These are phyloP conservation scores for Liasis olivaceus DNA, from an alignment of 2,797 vertebrate species.

Conservation along the genomic window DNA sequence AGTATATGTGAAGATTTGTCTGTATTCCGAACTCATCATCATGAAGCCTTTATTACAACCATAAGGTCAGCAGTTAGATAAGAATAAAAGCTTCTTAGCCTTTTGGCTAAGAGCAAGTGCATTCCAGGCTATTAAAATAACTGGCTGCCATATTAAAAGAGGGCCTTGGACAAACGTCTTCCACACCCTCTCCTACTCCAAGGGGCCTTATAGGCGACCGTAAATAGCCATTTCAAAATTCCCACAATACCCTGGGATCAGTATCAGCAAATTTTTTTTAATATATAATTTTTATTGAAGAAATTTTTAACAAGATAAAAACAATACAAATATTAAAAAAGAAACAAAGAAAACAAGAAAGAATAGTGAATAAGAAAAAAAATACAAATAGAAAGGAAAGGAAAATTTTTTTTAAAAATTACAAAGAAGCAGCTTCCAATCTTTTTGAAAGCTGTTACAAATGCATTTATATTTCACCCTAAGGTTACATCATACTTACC, in stretches of 20 bases:
- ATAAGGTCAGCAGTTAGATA: not conserved
- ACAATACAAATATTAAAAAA: not conserved
- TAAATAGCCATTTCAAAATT: not conserved
- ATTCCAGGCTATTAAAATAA: not conserved
- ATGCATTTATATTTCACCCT: not conserved
- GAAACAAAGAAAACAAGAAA: not conserved
- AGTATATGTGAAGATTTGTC: slow-evolving; percentile 3
- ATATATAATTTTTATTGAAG: not conserved
- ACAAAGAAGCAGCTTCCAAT: not conserved
- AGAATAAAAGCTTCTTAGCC: not conserved
- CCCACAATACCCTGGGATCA: not conserved
- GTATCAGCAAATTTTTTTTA: not conserved
- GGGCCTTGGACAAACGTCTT: not conserved
- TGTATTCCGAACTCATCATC: not conserved
- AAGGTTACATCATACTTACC: not conserved
- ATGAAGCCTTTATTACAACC: not conserved
- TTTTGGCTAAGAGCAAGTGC: not conserved
- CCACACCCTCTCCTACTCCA: not conserved
- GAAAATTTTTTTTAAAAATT: not conserved
- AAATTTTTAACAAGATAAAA: not conserved
- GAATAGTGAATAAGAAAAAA: not conserved
- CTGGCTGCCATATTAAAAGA: not conserved
- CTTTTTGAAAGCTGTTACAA: not conserved
- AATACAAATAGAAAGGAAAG: not conserved
- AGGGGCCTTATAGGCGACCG: not conserved